Evolutionary conservation across 2,113 vertebrate genomes (phyloP).

Genomic region (Oncorhynchus masou): DNA sequence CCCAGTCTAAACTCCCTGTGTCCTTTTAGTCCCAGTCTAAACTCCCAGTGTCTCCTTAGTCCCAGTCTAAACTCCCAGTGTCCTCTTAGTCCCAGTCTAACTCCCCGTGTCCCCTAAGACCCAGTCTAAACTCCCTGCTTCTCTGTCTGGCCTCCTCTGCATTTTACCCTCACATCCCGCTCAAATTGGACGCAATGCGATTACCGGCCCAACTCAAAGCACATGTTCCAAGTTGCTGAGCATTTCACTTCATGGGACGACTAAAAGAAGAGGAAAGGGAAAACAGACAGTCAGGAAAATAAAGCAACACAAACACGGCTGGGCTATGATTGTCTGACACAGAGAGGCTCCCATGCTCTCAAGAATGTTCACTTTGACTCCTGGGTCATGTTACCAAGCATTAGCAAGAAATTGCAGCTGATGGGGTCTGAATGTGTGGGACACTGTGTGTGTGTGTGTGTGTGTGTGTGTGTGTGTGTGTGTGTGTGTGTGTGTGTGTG

Average conservation of each 20-base stretch:
- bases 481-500: not conserved
- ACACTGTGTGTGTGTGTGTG: conserved; percentile 24
- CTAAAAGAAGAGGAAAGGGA: not conserved
- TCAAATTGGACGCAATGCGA: conserved; percentile 60
- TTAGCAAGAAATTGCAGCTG: conserved; percentile 47
- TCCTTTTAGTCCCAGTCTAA: too few relatives aligned
- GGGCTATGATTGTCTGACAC: conserved; percentile 31
- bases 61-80: too few relatives aligned
- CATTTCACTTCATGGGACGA: conserved; percentile 58
- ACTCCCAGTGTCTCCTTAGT: not conserved
- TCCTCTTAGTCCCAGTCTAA: too few relatives aligned
- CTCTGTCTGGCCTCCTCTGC: conserved; percentile 10
- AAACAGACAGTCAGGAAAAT: conserved; percentile 51
- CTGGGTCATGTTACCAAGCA: conserved; percentile 59
- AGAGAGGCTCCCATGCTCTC: conserved; percentile 34
- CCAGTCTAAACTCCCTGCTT: not conserved
- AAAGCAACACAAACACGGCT: conserved; percentile 54
- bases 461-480: conserved; percentile 4
- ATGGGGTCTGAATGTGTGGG: conserved; percentile 21
- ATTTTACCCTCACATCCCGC: conserved; percentile 49
- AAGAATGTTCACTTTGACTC: conserved; percentile 55
- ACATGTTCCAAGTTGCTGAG: conserved; percentile 65
- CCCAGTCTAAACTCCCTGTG: too few relatives aligned
- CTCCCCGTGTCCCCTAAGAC: not conserved
- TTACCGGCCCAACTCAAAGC: conserved; percentile 65